Evolutionary conservation across 1,140 invertebrate genomes (phyloP), one percentile per base, ranked within the genome.

Genomic region (Macrobrachium nipponense): DNA sequence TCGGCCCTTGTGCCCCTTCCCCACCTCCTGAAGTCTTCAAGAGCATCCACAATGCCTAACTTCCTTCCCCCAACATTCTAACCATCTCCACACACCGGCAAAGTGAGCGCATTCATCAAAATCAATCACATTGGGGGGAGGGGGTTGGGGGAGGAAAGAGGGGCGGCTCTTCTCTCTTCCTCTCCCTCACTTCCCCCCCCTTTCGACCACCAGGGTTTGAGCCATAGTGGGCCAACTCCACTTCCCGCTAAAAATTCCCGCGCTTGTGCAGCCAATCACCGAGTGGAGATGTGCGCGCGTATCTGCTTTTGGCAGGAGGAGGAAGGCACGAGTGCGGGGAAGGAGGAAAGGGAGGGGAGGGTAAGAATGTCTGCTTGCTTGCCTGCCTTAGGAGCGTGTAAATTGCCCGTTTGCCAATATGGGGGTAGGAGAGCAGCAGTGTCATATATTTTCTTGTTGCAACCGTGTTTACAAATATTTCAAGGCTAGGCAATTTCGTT

Each of bases 71-170:
- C 23, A 75, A 77, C 81, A 75, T 62, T 70, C 70, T 61, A 77
- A 36, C 82, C 81, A 66, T 66, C 82, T 80, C 77, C 84, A 86
- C 84, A 80, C 84, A 86, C 76, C 84, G 77, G 58, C 70, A 86
- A 72, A 86, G 76, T 86, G 84, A 86, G 78, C 84, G 73, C 84
- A 86, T 86, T 80, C 84, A 80, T 86, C 84, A 86, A 80, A 86
- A 86, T 86, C 84, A 86, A 86, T 86, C 84, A 86, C 84, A 86
- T 51, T 73, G 84, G 77, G 84, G 84, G 72, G 66, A 51, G 51
- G 51, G 51, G 51, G 51, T 51, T 51, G 51, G 51, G 51, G 12
- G 51, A 51, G 51, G 51, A 62, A 77, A 64, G 77, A 86, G 66
- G 77, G 77, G 84, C 77, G 66, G 78, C 68, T 78, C 77, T 75